Percentiles rank a stretch among this genome's conserved stretches.
Conservation (phyloP, 2,113 vertebrate species). For the Osmerus eperlanus region DNA sequence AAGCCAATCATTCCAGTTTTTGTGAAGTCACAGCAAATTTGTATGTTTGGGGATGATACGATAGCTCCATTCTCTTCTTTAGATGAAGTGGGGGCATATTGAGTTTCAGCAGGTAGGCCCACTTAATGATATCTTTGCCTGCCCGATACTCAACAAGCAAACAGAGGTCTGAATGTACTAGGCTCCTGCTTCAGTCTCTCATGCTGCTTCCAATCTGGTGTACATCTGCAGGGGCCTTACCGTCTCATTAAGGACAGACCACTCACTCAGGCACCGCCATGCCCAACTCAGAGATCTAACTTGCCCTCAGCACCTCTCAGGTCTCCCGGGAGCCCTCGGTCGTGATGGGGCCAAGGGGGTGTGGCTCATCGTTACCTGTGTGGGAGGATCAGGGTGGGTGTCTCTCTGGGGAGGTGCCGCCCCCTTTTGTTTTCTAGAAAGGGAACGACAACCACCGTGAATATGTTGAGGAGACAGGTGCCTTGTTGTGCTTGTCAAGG, state of each 20-base stretch:
- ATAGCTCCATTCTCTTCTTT: not conserved
- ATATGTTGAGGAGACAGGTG: conserved; percentile 33
- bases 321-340: conserved; percentile 51
- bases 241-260: conserved; percentile 71
- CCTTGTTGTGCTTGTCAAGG: not conserved
- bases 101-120: conserved; percentile 56
- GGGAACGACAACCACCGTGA: conserved; percentile 31
- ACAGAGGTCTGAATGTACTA: conserved; percentile 42
- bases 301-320: conserved; percentile 47
- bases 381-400: conserved; percentile 39
- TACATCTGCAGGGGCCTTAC: conserved; percentile 73
- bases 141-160: conserved; percentile 29
- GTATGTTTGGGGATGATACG: not conserved
- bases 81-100: conserved; percentile 30
- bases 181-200: conserved; percentile 42
- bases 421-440: conserved; percentile 58
- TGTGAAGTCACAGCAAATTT: not conserved
- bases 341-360: conserved; percentile 34
- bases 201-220: conserved; percentile 66
- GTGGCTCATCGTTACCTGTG: conserved; percentile 40
- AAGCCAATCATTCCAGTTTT: not conserved
- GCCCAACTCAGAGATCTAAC: conserved; percentile 34
- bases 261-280: conserved; percentile 38
- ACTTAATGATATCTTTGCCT: conserved; percentile 62
- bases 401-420: conserved; percentile 39